Evolutionary conservation across 2,797 vertebrate genomes (phyloP), one percentile per base, ranked within the genome.

Genomic region (Menidia menidia): DNA sequence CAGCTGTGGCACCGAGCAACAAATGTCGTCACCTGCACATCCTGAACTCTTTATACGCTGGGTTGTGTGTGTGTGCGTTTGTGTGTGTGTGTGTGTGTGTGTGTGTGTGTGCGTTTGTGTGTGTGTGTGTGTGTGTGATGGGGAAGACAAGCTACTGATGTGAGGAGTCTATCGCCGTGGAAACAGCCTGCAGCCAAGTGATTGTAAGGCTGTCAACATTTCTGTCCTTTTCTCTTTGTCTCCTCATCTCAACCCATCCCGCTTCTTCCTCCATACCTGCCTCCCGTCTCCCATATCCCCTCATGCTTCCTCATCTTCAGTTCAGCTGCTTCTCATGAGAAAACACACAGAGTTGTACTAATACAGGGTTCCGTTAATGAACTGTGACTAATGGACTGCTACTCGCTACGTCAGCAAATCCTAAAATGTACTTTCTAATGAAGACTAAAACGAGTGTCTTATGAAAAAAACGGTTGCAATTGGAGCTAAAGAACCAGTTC

Each of bases 111-210:
- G 64, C 2, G 53, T n/a, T n/a, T n/a, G n/a, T n/a, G n/a, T n/a
- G n/a, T 35, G 61, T 59, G 25, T 63, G 65, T 13, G 73, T 56
- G 48, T 18, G 64, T 2, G 53, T 19, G 67, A 58, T 39, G 33
- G 61, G 31, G 18, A 41, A 57, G 75, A 71, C 59, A 73, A 74
- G 57, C 63, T 41, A 69, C 51, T 68, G 70, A 82, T 74, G 79
- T 77, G 75, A 83, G 78, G 70, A 82, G 82, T 89, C 72, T 77
- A 80, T 89, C 43, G 30, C 81, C 52, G 59, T 87, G 87, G 85
- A 78, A 86, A 87, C 87, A 70, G 73, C 73, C 78, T 75, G 55
- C 59, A 84, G 79, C 73, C 68, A 65, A 81, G 54, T 72, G 77
- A 81, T 73, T 82, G 53, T 63, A 52, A 45, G 5, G 54, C 64